phyloP scores from a whole-genome alignment of 1,140 invertebrate species.

The Achatina immaculata region DNA sequence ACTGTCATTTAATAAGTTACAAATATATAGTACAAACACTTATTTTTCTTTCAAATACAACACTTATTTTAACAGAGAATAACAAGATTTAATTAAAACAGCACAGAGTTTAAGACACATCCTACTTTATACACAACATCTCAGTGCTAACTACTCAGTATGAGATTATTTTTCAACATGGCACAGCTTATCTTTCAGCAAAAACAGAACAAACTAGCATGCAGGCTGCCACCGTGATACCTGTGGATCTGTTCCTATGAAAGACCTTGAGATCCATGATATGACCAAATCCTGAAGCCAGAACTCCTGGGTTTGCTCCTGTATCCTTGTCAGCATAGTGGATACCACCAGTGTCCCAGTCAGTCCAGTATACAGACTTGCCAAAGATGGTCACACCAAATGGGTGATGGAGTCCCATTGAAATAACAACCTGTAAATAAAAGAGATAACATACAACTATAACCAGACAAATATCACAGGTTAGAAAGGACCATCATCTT shows the following conservation, averaged over 20 bases:
- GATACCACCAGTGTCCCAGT: conserved; percentile 79
- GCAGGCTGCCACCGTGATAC: too few relatives aligned
- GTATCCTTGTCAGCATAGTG: conserved; percentile 77
- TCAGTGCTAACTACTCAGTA: too few relatives aligned
- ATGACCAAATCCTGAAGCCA: conserved; percentile 75
- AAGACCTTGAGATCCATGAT: conserved; percentile 90
- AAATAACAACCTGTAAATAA: conserved; percentile 69
- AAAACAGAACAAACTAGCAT: too few relatives aligned
- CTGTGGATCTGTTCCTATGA: conserved; percentile 78
- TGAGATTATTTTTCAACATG: too few relatives aligned
- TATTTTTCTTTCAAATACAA: too few relatives aligned
- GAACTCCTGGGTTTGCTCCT: conserved; percentile 78
- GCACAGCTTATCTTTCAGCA: too few relatives aligned
- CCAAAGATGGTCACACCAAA: conserved; percentile 93
- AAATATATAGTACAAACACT: too few relatives aligned
- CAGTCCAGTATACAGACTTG: conserved; percentile 97
- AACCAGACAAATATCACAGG: neutral
- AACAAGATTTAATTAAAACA: too few relatives aligned
- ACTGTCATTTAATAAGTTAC: too few relatives aligned
- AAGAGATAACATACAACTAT: neutral
- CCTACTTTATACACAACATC: too few relatives aligned
- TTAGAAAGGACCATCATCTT: neutral
- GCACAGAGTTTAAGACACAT: too few relatives aligned
- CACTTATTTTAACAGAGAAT: too few relatives aligned
- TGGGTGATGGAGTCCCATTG: conserved; percentile 82